Evolutionary conservation across 2,113 vertebrate genomes (phyloP), one percentile per base, ranked within the genome.

Genomic region (Etia nguti): DNA sequence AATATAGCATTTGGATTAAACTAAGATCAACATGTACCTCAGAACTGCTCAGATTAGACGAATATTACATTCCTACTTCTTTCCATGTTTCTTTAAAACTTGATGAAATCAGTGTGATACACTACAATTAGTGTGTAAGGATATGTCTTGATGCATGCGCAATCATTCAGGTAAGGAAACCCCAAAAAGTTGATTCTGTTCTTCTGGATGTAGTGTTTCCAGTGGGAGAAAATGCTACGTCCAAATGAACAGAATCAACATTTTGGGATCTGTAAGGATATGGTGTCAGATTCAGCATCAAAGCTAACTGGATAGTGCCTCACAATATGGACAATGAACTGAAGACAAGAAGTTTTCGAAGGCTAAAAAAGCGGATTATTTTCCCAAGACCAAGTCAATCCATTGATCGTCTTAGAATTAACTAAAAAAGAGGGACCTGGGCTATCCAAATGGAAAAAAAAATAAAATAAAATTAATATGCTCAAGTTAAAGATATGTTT

Each of bases 191-290:
- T 60, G 5, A 60, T 60, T 10, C 15, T 60, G 26, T 60, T 26
- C 15, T 10, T 31, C 26, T 60, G 57, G 26, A 31, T 18, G 26
- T 18, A 60, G 0, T 5, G 1, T 4, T 31, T 31, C 15, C 8
- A 60, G 57, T 60, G 15, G 57, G 26, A 60, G 57, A 60, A 60
- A 31, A 62, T 62, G 1, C 1, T 20, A 62, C 29, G 2, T 34
- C 29, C 1, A 62, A 29, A 62, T 34, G 16, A 62, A 62, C 59
- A 34, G 0, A 0, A 34, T 62, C 29, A 60, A 2, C 57, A 18
- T 60, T 60, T 2, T 60, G 29, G 29, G 59, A 34, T 36, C 20
- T 38, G 20, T 70, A 70, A 70, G 2, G 38, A 26, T 46, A 22
- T 73, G 13, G 65, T 46, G 38, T 73, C 38, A 26, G 5, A 73